Evolutionary conservation across 1,140 invertebrate species (phyloP).

Genomic region (Cephus cinctus): DNA sequence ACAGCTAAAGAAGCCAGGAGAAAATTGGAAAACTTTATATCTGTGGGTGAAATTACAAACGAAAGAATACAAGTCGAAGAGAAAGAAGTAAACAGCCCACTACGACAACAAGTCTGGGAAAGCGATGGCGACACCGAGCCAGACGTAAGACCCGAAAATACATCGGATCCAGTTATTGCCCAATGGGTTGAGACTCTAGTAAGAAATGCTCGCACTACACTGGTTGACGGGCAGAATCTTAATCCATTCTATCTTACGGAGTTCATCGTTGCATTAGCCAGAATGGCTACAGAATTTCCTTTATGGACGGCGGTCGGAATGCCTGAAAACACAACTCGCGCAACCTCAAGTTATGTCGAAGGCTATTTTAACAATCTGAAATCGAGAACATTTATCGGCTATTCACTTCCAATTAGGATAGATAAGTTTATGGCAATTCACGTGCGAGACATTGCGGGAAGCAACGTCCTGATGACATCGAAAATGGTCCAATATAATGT

Average conservation of each 20-base stretch:
- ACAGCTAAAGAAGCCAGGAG: constrained; percentile 8
- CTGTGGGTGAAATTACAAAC: neutral
- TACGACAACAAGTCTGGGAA: no score
- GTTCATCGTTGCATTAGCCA: constrained; percentile 2
- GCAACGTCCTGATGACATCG: neutral
- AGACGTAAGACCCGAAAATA: no score
- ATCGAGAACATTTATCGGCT: constrained; percentile 1
- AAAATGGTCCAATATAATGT: constrained; percentile 3
- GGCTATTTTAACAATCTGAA: constrained; percentile 13
- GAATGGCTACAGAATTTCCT: constrained; percentile 10
- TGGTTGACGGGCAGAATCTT: neutral
- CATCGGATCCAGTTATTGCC: constrained; percentile 19
- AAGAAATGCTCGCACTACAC: constrained; percentile 12
- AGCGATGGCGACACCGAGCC: no score
- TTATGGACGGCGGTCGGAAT: constrained; percentile 12
- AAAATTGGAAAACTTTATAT: constrained; percentile 7
- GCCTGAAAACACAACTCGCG: constrained; percentile 1
- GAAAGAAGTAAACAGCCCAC: no score
- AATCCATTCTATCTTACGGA: constrained; percentile 5
- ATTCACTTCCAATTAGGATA: neutral
- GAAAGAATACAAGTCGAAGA: constrained; percentile 17
- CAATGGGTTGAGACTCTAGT: constrained; percentile 8
- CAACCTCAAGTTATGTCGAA: constrained; percentile 7
- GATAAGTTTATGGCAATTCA: constrained; percentile 6
- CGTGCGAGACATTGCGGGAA: neutral